Evolutionary conservation across 2,888 invertebrate genomes (phyloP).

Genomic region (Cephus pygmeus): DNA sequence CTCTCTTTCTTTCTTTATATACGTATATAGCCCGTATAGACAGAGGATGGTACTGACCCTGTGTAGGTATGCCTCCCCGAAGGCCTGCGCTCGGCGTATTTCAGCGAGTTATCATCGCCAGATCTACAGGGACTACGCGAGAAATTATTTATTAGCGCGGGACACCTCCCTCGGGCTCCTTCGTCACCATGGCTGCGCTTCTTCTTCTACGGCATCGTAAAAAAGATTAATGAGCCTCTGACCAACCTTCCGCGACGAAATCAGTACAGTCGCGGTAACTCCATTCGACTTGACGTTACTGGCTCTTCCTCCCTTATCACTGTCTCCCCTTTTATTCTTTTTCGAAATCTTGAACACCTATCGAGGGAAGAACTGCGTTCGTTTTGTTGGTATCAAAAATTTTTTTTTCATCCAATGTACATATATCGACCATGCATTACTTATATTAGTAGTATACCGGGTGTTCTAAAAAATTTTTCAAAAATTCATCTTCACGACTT

Average conservation of each 20-base stretch:
- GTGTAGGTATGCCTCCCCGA: slow-evolving; percentile 38
- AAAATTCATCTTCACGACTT: neutral
- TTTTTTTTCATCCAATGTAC: too few species aligned
- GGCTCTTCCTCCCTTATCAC: slow-evolving; percentile 19
- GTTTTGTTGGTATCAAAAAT: neutral
- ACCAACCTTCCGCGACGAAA: neutral
- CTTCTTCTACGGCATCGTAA: slow-evolving; percentile 45
- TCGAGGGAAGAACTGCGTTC: neutral
- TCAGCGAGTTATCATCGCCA: slow-evolving; percentile 64
- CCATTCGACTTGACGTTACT: slow-evolving; percentile 9
- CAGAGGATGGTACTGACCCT: neutral
- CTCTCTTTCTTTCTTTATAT: neutral
- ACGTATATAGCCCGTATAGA: slow-evolving; percentile 6
- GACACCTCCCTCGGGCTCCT: slow-evolving; percentile 45
- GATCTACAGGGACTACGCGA: slow-evolving; percentile 64
- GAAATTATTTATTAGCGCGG: slow-evolving; percentile 65
- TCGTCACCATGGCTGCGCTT: slow-evolving; percentile 1
- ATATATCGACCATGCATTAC: neutral
- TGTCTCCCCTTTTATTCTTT: slow-evolving; percentile 12
- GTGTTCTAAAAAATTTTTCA: neutral
- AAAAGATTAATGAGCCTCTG: slow-evolving; percentile 60
- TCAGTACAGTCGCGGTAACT: neutral
- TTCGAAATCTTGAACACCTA: neutral
- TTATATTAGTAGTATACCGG: neutral
- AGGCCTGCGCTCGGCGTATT: slow-evolving; percentile 57